A percentile compares a stretch with the other conserved stretches of the same genome.
These are phyloP conservation scores for Bombus consobrinus DNA, from an alignment of 1,140 invertebrate genomes.

Conservation along the genomic window DNA sequence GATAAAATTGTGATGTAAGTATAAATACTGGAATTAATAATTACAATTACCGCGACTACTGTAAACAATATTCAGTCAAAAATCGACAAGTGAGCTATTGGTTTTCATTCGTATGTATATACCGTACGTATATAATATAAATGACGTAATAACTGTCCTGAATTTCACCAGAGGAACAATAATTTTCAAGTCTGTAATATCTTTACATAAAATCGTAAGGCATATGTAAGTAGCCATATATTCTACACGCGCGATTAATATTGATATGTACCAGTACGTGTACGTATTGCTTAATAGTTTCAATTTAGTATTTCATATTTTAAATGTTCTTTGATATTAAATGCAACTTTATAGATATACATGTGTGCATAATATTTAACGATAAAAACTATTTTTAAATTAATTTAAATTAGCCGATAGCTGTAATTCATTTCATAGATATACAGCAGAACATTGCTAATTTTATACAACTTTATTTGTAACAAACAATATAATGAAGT, in stretches of 20 bases:
- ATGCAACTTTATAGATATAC: slow-evolving; percentile 16
- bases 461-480: slow-evolving; percentile 2
- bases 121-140: slow-evolving; percentile 20
- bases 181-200: slow-evolving; percentile 40
- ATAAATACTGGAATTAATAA: slow-evolving; percentile 74
- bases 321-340: neutral
- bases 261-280: slow-evolving; percentile 62
- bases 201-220: slow-evolving; percentile 42
- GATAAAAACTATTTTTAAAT: slow-evolving; percentile 23
- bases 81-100: slow-evolving; percentile 53
- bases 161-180: slow-evolving; percentile 55
- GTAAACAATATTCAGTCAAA: slow-evolving; percentile 62
- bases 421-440: slow-evolving; percentile 20
- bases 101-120: slow-evolving; percentile 52
- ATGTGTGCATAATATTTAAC: neutral
- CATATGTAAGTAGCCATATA: slow-evolving; percentile 25
- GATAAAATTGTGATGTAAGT: slow-evolving; percentile 74
- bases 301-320: slow-evolving; percentile 36
- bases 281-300: slow-evolving; percentile 41
- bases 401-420: neutral
- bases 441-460: slow-evolving; percentile 1
- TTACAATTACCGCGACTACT: slow-evolving; percentile 70
- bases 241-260: slow-evolving; percentile 58
- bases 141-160: slow-evolving; percentile 33
- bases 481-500: slow-evolving; percentile 9